A percentile compares a stretch with the other conserved stretches of the same genome.
Evolutionary conservation across 2,797 vertebrate genomes (phyloP).

Genomic region (Coendou prehensilis): DNA sequence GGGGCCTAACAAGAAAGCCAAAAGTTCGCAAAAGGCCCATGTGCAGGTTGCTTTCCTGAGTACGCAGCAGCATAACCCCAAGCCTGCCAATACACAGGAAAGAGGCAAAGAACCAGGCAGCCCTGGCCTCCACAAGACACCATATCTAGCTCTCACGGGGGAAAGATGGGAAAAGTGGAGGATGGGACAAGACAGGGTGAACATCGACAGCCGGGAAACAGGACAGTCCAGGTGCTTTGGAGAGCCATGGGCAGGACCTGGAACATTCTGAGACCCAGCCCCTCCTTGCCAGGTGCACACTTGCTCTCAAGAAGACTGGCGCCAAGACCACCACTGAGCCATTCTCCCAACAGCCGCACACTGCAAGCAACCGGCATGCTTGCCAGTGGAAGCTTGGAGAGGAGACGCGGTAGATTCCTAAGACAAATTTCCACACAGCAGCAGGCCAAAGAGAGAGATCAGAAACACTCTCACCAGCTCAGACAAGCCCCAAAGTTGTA

Average conservation of each 20-base stretch:
- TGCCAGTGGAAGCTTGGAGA: accelerated
- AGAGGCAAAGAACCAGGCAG: not conserved
- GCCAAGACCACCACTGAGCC: accelerated
- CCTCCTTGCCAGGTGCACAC: not conserved
- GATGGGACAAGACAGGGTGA: not conserved
- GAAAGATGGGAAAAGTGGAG: accelerated
- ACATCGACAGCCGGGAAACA: not conserved
- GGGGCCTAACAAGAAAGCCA: not conserved
- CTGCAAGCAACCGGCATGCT: accelerated
- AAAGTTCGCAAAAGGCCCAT: accelerated
- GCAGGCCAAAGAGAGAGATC: accelerated
- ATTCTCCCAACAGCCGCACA: not conserved
- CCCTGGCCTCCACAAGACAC: accelerated
- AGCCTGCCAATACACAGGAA: accelerated
- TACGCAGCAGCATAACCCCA: accelerated
- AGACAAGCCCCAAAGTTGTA: too few species aligned
- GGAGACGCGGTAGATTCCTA: accelerated
- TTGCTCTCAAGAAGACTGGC: not conserved
- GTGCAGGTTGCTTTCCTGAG: not conserved
- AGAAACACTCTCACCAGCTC: not conserved
- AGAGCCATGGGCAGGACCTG: not conserved
- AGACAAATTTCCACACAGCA: not conserved
- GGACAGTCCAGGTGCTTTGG: not conserved
- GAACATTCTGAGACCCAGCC: not conserved
- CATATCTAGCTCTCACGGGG: accelerated